Evolutionary conservation across 2,888 invertebrate genomes (phyloP).

Genomic region (Notodonta dromedarius): DNA sequence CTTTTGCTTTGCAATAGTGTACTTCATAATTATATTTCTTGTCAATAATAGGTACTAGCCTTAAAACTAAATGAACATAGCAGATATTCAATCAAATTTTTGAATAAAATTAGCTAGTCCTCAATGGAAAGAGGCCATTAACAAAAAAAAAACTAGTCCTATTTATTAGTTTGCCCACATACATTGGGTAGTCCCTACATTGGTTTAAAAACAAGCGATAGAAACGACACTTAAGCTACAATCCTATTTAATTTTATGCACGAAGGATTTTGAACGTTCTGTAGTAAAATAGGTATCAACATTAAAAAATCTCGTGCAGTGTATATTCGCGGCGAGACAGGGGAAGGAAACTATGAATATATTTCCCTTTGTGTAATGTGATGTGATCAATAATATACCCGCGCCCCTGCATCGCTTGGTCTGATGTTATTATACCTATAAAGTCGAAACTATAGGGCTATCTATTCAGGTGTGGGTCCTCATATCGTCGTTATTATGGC

Average conservation of each 20-base stretch:
- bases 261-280: conserved; percentile 29
- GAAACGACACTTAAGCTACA: conserved; percentile 12
- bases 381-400: conserved; percentile 55
- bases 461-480: too few species aligned
- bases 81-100: neutral
- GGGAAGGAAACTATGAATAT: conserved; percentile 40
- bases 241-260: too few species aligned
- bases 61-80: too few species aligned
- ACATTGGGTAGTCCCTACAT: too few species aligned
- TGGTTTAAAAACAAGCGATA: neutral
- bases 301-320: too few species aligned
- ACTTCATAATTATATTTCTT: too few species aligned
- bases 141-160: too few species aligned
- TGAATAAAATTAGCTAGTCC: too few species aligned
- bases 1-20: neutral
- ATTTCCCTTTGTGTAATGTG: conserved; percentile 59
- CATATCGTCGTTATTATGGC: too few species aligned
- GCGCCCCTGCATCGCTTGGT: conserved; percentile 32
- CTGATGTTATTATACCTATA: conserved; percentile 11
- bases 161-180: too few species aligned
- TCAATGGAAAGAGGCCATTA: too few species aligned
- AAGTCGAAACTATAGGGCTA: neutral
- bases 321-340: conserved; percentile 33
- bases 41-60: too few species aligned
- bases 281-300: conserved; percentile 10